Percentiles rank a stretch among this genome's conserved stretches.
Conservation (phyloP, 2,113 vertebrate genomes). For the Prolemur simus region DNA sequence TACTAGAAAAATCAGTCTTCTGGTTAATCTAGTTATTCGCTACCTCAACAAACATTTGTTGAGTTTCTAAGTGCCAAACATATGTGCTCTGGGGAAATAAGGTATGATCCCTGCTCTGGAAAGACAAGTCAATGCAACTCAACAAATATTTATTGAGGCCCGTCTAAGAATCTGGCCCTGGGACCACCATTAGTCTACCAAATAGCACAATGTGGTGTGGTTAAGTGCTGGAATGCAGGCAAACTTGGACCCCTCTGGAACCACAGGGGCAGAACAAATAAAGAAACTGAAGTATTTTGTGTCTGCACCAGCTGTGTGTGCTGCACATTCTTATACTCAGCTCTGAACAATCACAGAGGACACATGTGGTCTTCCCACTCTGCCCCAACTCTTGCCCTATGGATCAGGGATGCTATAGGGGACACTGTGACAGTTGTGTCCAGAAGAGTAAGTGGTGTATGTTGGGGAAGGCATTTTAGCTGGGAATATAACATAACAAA, state of each 20-base stretch:
- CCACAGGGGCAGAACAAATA: neutral
- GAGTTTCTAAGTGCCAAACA: neutral
- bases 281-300: neutral
- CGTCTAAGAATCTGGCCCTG: neutral
- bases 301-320: neutral
- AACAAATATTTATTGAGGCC: neutral
- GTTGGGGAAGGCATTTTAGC: neutral
- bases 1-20: neutral
- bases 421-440: neutral
- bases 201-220: neutral
- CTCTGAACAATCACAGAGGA: neutral
- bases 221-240: neutral
- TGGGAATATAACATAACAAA: neutral
- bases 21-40: neutral
- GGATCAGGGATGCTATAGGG: neutral
- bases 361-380: neutral
- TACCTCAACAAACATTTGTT: neutral
- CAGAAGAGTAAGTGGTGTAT: neutral
- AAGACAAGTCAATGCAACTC: neutral
- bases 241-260: neutral
- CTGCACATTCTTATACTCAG: fast-evolving
- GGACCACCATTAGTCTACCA: fast-evolving
- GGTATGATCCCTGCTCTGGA: neutral
- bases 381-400: neutral
- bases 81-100: neutral